Percentiles rank a stretch among this genome's conserved stretches.
These are phyloP conservation scores for Diploptera punctata DNA, from an alignment of 2,888 invertebrate genomes.

Conservation along the genomic window DNA sequence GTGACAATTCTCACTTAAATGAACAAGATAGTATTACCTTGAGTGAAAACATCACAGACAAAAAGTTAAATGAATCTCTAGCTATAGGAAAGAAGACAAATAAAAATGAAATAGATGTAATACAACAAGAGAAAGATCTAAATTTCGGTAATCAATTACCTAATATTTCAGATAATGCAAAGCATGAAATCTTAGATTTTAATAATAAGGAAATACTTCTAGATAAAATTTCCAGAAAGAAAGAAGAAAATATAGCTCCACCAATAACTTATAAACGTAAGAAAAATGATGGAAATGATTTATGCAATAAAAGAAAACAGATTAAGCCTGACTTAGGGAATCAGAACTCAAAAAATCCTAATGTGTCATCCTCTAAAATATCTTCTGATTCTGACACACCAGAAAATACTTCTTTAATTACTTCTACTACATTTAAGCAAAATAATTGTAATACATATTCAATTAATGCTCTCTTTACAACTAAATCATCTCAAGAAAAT, in stretches of 20 bases:
- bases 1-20: too few species aligned
- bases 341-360: background rate
- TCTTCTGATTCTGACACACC: too few species aligned
- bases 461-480: constrained; percentile 35
- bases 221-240: background rate
- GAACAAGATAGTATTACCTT: too few species aligned
- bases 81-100: too few species aligned
- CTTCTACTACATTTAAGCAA: background rate
- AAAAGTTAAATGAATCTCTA: too few species aligned
- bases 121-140: too few species aligned
- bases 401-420: too few species aligned
- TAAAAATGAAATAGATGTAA: too few species aligned
- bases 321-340: background rate
- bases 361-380: too few species aligned
- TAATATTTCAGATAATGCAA: too few species aligned
- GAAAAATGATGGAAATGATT: background rate
- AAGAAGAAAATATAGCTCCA: background rate
- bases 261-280: background rate
- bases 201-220: background rate
- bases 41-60: too few species aligned
- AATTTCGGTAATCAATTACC: too few species aligned
- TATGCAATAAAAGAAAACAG: background rate
- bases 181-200: background rate
- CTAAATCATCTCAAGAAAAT: background rate
- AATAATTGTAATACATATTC: constrained; percentile 31